phyloP scores from a whole-genome alignment of 2,888 invertebrate genomes.

The Phyllotreta cruciferae region DNA sequence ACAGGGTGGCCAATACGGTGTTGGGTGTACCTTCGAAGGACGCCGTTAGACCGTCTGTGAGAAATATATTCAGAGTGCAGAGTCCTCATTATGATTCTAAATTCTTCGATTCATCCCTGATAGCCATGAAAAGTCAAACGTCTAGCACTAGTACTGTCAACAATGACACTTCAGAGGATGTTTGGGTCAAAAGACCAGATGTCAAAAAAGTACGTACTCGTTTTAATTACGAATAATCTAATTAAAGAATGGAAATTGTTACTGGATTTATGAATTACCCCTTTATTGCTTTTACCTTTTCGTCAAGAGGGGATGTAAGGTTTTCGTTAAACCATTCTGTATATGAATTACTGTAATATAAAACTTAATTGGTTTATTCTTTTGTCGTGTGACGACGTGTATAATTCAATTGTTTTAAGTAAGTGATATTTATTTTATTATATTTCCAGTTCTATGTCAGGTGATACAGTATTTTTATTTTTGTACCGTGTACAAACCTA shows the following conservation, averaged over 20 bases:
- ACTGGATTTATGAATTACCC: too few relatives aligned
- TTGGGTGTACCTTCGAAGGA: conserved; percentile 68
- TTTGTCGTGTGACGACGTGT: neutral
- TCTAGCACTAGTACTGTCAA: conserved; percentile 68
- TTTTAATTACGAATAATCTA: neutral
- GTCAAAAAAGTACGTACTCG: conserved; percentile 65
- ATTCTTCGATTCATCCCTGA: conserved; percentile 82
- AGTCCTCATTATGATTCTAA: conserved; percentile 78
- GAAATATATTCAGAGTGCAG: conserved; percentile 66
- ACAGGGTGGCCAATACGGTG: conserved; percentile 71
- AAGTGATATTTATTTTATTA: conserved; percentile 16
- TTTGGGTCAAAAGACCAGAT: conserved; percentile 71
- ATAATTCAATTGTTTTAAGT: conserved; percentile 23
- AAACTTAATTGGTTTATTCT: conserved; percentile 4
- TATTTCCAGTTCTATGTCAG: conserved; percentile 18
- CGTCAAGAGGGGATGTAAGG: too few relatives aligned
- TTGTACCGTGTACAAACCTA: neutral
- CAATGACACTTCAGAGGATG: conserved; percentile 67
- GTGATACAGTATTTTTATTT: conserved; percentile 15
- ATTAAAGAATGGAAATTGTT: neutral
- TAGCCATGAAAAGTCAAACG: conserved; percentile 80
- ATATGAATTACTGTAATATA: neutral
- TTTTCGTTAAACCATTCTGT: too few relatives aligned
- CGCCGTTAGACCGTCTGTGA: conserved; percentile 67
- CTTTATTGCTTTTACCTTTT: too few relatives aligned